A percentile compares a stretch with the other conserved stretches of the same genome.
These are phyloP conservation scores for Triplophysa siluroides DNA, from an alignment of 2,113 vertebrate genomes.

Conservation along the genomic window DNA sequence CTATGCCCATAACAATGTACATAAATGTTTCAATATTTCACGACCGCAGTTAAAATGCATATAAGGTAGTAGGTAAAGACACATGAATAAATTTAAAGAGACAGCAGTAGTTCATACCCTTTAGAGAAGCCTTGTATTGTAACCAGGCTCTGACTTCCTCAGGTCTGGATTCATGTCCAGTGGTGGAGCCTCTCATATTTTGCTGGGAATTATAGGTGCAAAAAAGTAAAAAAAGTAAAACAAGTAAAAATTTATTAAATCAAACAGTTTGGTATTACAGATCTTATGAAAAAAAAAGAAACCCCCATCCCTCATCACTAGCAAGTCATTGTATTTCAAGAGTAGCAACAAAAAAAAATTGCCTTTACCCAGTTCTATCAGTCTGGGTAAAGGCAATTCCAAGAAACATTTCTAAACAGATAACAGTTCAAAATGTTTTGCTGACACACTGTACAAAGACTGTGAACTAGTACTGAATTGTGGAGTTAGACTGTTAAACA, in stretches of 20 bases:
- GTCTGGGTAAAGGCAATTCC: too few species aligned
- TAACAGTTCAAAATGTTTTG: too few species aligned
- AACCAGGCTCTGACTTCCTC: constrained; percentile 86
- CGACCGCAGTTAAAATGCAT: neutral
- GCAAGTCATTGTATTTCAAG: too few species aligned
- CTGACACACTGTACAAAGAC: too few species aligned
- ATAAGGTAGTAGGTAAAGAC: neutral
- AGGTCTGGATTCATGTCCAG: constrained; percentile 74
- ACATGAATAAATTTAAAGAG: neutral
- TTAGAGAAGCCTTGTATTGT: constrained; percentile 79
- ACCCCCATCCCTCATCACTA: too few species aligned
- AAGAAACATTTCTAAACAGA: too few species aligned
- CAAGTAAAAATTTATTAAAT: too few species aligned
- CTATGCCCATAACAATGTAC: constrained; percentile 60
- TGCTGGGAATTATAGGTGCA: constrained; percentile 24
- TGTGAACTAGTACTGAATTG: too few species aligned
- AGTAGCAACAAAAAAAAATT: too few species aligned
- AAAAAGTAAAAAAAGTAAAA: neutral
- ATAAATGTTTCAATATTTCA: neutral
- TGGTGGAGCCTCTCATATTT: constrained; percentile 50
- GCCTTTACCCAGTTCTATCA: too few species aligned
- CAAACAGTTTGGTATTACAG: neutral
- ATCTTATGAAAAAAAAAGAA: neutral
- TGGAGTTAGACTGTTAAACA: too few species aligned
- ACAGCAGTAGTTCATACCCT: constrained; percentile 69